Percentiles rank a stretch among this genome's conserved stretches.
Conservation (phyloP, 1,140 invertebrate species). For the Caenorhabditis elegans region WBcel235 BX284605.5:10740001-10740500, state of each 20-base stretch:
- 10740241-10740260: not conserved
- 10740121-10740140: too few relatives aligned
- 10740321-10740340: not conserved
- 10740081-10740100: too few relatives aligned
- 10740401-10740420: not conserved
- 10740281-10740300: not conserved
- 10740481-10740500: not conserved
- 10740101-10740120: too few relatives aligned
- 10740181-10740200: not conserved
- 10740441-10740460: not conserved
- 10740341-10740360: not conserved
- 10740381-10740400: not conserved
- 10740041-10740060: too few relatives aligned
- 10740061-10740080: too few relatives aligned
- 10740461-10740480: not conserved
- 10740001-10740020: too few relatives aligned
- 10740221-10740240: not conserved
- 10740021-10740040: too few relatives aligned
- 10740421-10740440: not conserved
- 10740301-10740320: not conserved
- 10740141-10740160: too few relatives aligned
- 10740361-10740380: not conserved
- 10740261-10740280: not conserved
- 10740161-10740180: not conserved
- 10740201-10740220: not conserved